Evolutionary conservation across 2,113 vertebrate species (phyloP).

Genomic region (Urocitellus parryii): DNA sequence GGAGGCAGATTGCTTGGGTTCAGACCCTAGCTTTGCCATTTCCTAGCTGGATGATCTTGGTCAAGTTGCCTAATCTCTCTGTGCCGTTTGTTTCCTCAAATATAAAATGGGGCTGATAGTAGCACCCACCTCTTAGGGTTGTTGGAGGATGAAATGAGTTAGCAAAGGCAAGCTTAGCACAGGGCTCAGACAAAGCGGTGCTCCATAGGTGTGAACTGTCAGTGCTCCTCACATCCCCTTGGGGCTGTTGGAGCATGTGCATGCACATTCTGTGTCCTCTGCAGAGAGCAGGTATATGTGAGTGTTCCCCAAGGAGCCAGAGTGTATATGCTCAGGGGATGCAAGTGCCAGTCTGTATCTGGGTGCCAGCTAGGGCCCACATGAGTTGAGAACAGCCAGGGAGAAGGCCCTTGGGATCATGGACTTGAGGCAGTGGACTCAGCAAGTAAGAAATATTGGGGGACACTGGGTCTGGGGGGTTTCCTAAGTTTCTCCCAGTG

Average conservation of each 20-base stretch:
- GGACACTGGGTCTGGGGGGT: not conserved
- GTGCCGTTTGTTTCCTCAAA: constrained; percentile 9
- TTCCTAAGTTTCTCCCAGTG: not conserved
- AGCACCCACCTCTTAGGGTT: not conserved
- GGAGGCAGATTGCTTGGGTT: constrained; percentile 38
- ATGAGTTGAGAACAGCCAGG: not conserved
- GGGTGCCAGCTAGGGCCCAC: not conserved
- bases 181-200: not conserved
- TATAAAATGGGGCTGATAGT: not conserved
- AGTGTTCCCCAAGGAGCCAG: constrained; percentile 1
- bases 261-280: not conserved
- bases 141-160: not conserved
- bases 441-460: not conserved
- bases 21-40: not conserved
- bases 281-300: not conserved
- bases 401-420: not conserved
- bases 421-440: not conserved
- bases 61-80: not conserved
- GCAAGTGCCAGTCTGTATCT: not conserved
- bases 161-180: not conserved
- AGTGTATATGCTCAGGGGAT: not conserved
- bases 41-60: constrained; percentile 6
- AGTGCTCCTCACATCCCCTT: not conserved
- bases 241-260: not conserved
- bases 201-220: not conserved